Evolutionary conservation across 2,888 invertebrate genomes (phyloP).

Genomic region (Drosophila borealis): DNA sequence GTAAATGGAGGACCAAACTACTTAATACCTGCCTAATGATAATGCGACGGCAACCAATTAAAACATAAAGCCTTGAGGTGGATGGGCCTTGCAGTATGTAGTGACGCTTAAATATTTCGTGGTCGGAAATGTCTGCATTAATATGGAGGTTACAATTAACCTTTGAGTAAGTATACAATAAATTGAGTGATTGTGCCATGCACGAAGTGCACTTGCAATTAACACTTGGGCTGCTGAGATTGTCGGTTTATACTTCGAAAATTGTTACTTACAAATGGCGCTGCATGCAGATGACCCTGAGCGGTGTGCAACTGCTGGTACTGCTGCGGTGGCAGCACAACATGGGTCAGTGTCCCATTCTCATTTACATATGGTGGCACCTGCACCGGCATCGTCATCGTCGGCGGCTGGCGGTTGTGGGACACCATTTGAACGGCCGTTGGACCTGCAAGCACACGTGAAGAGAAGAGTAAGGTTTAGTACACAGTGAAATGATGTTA

Average conservation of each 20-base stretch:
- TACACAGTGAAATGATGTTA: conserved; percentile 1
- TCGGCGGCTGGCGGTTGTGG: conserved; percentile 90
- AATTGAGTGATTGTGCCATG: too few relatives aligned
- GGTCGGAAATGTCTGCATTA: too few relatives aligned
- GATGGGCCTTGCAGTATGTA: too few relatives aligned
- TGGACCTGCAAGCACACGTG: conserved; percentile 87
- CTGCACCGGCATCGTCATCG: conserved; percentile 95
- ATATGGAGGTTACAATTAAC: too few relatives aligned
- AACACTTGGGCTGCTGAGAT: too few relatives aligned
- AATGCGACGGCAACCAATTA: too few relatives aligned
- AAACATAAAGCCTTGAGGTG: too few relatives aligned
- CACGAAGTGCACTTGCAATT: too few relatives aligned
- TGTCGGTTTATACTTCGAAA: neutral
- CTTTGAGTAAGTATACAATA: too few relatives aligned
- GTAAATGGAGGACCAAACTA: too few relatives aligned
- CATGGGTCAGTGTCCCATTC: conserved; percentile 94
- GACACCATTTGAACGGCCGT: conserved; percentile 95
- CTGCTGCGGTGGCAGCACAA: conserved; percentile 93
- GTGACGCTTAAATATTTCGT: too few relatives aligned
- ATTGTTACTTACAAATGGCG: conserved; percentile 88
- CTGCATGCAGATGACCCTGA: conserved; percentile 86
- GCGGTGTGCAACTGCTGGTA: conserved; percentile 85
- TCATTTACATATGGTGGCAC: conserved; percentile 97
- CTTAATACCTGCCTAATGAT: too few relatives aligned
- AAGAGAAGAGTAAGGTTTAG: conserved; percentile 4